A percentile compares a stretch with the other conserved stretches of the same genome.
These are phyloP conservation scores for Rallus limicola DNA, from an alignment of 2,113 vertebrate genomes.

Conservation along the genomic window DNA sequence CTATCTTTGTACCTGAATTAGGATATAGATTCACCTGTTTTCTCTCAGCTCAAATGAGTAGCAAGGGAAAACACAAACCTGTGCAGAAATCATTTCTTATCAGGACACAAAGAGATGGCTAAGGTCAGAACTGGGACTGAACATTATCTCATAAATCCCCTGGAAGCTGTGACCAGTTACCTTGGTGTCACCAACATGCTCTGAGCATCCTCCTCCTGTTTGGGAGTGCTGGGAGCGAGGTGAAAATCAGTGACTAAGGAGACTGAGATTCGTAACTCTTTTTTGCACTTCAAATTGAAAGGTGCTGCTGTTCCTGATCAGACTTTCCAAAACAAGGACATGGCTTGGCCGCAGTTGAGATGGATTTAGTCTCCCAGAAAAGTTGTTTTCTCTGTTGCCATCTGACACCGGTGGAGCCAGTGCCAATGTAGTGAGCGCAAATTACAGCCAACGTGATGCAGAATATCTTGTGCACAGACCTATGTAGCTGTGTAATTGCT, in stretches of 20 bases:
- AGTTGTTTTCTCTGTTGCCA: slow-evolving; percentile 64
- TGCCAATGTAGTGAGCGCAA: slow-evolving; percentile 43
- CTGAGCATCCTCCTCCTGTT: neutral
- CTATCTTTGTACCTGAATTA: neutral
- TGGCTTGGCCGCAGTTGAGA: slow-evolving; percentile 33
- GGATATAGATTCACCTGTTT: neutral
- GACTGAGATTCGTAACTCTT: neutral
- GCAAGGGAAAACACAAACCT: neutral
- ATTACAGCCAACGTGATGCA: slow-evolving; percentile 53
- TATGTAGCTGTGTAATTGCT: slow-evolving; percentile 73
- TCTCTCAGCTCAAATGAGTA: neutral
- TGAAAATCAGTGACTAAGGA: neutral
- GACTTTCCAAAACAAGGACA: slow-evolving; percentile 20
- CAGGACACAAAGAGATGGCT: neutral
- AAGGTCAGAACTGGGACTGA: neutral
- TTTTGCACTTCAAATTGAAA: neutral
- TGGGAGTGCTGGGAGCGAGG: neutral
- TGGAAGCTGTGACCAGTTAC: neutral
- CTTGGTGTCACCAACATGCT: neutral
- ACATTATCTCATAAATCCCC: neutral
- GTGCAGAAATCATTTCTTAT: slow-evolving; percentile 8
- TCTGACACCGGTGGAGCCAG: slow-evolving; percentile 65
- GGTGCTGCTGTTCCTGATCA: neutral
- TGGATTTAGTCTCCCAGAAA: slow-evolving; percentile 63
- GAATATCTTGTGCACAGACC: slow-evolving; percentile 65